Base-by-base conservation (phyloP, 2,888 invertebrate species). In the Gortyna flavago region DNA sequence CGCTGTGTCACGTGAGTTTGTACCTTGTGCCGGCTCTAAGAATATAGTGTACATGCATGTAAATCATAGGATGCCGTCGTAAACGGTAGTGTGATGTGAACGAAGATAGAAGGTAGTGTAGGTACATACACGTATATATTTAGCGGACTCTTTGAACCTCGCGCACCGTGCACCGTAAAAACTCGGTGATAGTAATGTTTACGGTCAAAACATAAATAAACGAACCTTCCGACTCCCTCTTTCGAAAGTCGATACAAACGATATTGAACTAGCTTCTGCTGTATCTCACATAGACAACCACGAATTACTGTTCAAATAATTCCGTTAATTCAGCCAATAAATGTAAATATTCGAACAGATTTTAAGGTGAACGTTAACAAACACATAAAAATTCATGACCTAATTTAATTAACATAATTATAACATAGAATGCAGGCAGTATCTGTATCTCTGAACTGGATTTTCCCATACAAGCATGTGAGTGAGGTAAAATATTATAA, bases 31-130 rank as follows among this genome's bases (percentile, higher is more conserved):
- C 87, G 54, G 13, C 54, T 68, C 88, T 89, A 90, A 87, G 85
- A 91, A 91, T 91, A 91, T 91, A 91, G 88, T 88, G 77, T 86
- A 87, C 87, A 85, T 85, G 83, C 78, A 78, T 83, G 89, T 91
- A 85, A 88, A 86, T 86, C 84, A 90, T 89, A 89, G 88, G 88
- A 90, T 86, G 83, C 82, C 84, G 88, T 87, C 86, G 79, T 85
- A 85, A 74, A 82, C 35, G n/a, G 7, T n/a, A 59, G 38, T 38
- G 13, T 75, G 68, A 75, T 80, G 69, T 59, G 62, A 35, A 65
- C 72, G 48, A 29, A 59, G 73, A 85, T 77, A 81, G 51, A 73
- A 32, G 4, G 32, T 62, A 29, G n/a, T 75, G 51, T 77, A 21
- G 2, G 7, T 79, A 75, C 68, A 54, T 68, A 48, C 41, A 44